Percentiles rank a stretch among this genome's conserved stretches.
phyloP scores from a whole-genome alignment of 2,888 invertebrate species.

The Blomia tropicalis region DNA sequence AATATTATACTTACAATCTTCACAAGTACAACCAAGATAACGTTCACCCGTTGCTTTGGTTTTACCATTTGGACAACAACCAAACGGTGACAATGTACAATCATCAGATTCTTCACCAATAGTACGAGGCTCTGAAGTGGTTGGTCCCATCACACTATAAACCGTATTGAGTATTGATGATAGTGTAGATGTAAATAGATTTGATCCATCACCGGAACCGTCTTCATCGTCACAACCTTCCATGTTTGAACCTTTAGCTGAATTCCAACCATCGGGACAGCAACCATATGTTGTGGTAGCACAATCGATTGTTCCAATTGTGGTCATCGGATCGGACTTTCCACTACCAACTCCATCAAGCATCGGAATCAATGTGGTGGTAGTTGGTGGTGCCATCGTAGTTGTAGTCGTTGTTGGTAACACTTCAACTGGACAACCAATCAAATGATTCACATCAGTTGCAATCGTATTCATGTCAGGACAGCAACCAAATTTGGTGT shows the following conservation, averaged over 20 bases:
- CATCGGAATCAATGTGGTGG: slow-evolving; percentile 10
- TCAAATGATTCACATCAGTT: slow-evolving; percentile 39
- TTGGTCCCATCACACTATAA: not conserved
- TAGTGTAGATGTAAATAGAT: not conserved
- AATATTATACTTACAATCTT: slow-evolving; percentile 26
- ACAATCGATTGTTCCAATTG: slow-evolving; percentile 39
- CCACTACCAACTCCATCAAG: too few species aligned
- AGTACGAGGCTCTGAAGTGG: not conserved
- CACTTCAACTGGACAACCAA: slow-evolving; percentile 25
- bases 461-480: slow-evolving; percentile 56
- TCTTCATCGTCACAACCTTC: slow-evolving; percentile 30
- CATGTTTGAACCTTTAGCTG: slow-evolving; percentile 30
- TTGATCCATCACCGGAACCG: slow-evolving; percentile 1
- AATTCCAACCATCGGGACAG: slow-evolving; percentile 56
- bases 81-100: slow-evolving; percentile 28
- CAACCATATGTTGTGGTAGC: slow-evolving; percentile 46
- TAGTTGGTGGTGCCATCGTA: slow-evolving; percentile 16
- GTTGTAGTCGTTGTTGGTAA: not conserved
- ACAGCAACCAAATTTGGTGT: slow-evolving; percentile 64
- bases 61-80: slow-evolving; percentile 62
- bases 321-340: too few species aligned
- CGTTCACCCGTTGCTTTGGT: slow-evolving; percentile 61
- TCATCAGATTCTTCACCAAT: slow-evolving; percentile 12
- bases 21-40: slow-evolving; percentile 42
- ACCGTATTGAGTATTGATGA: not conserved